Base-by-base conservation (phyloP, 2,888 invertebrate species). In the Rhagium mordax region DNA sequence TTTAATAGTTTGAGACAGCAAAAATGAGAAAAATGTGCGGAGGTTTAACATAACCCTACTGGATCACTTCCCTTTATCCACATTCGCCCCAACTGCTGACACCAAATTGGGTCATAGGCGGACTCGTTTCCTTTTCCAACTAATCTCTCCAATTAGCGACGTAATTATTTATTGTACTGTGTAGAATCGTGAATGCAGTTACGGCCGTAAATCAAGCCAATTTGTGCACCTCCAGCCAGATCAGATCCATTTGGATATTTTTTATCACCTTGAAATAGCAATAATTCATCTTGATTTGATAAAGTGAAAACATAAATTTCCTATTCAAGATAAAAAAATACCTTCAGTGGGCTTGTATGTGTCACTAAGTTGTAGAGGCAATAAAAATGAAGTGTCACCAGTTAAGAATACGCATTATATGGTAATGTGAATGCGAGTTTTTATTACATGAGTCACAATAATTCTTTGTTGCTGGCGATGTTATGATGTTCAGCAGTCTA, bases 401-500 rank as follows among this genome's bases (percentile, higher is more conserved):
- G 61, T 41, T 61, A 47, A 20, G 61, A 61, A 41, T 33, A 61
- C 61, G 61, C 61, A 61, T 61, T 61, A 61, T 61, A 61, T 61
- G 61, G 61, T 61, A 61, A 61, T 61, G 61, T 33, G 61, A 61
- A 61, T 47, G 61, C 20, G 47, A 61, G 21, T 61, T 61, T 61
- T 61, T 61, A 47, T 47, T 33, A 61, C 61, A 15, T 61, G 61
- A 61, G 61, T 61, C 61, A 61, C 21, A 61, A 59, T 61, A 51
- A 51, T 47, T 61, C 61, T 61, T 61, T 61, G 61, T 61, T 21
- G 61, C 21, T 41, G 18, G 47, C n/a, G 10, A 29, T 16, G 47
- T 27, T 61, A 47, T 61, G 47, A 47, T 47, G 41, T 21, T 61
- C 61, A 20, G 24, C 47, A 33, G 61, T 61, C 61, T 61, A 61